Conservation (phyloP, 2,797 vertebrate species). For the Cyclopterus lumpus region DNA sequence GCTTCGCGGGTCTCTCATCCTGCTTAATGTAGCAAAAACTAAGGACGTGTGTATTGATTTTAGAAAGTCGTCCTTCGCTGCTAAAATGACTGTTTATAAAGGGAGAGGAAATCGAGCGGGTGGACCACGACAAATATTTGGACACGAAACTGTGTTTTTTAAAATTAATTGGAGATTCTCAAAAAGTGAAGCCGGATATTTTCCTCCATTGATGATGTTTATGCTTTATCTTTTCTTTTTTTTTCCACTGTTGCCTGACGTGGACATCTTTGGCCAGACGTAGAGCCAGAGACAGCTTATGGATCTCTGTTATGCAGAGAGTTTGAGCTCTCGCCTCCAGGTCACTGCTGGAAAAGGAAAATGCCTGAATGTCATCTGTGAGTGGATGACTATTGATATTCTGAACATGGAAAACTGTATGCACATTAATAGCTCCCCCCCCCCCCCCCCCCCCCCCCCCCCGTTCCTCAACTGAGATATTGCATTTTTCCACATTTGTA, state of each 20-base stretch:
- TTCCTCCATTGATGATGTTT: conserved; percentile 2
- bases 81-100: conserved; percentile 14
- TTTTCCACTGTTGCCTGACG: background rate
- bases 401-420: background rate
- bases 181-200: background rate
- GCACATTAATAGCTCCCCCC: background rate
- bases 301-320: background rate
- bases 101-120: background rate
- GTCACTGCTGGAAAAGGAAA: background rate
- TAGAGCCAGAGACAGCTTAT: conserved; percentile 3
- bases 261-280: conserved; percentile 11
- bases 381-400: background rate
- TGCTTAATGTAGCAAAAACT: conserved; percentile 29
- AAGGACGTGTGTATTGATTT: conserved; percentile 39
- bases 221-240: background rate
- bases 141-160: background rate
- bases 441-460: too few relatives aligned
- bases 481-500: conserved; percentile 1
- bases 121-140: background rate
- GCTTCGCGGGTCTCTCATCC: conserved; percentile 23
- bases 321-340: background rate
- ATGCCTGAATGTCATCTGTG: background rate
- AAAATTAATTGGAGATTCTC: background rate
- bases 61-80: background rate
- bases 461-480: background rate